Evolutionary conservation across 1,140 invertebrate genomes (phyloP).

Genomic region (Protaetia brevitarsis): DNA sequence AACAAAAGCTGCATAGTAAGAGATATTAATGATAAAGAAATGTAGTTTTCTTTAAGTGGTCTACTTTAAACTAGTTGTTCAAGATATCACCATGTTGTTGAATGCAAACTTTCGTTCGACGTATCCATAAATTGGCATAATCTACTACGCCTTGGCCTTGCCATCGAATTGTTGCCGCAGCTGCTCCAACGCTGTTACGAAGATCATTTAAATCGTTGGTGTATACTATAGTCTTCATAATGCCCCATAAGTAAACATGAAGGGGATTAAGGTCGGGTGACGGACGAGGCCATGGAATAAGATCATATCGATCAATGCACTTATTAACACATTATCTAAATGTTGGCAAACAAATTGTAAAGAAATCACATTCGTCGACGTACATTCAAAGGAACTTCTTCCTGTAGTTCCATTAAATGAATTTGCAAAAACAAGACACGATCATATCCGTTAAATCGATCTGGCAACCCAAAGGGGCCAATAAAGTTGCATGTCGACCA

Average conservation of each 20-base stretch:
- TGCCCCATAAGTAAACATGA: neutral
- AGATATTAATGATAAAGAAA: too few species aligned
- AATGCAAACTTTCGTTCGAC: neutral
- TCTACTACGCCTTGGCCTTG: too few species aligned
- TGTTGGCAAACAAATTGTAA: neutral
- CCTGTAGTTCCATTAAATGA: neutral
- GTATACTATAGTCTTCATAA: neutral
- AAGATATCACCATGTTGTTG: neutral
- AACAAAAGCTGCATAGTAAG: too few species aligned
- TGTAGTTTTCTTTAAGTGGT: neutral
- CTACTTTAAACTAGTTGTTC: neutral
- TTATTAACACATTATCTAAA: neutral
- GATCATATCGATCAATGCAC: neutral
- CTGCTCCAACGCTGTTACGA: neutral
- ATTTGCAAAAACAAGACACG: neutral
- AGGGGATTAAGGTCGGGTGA: neutral
- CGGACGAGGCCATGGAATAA: neutral
- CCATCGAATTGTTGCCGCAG: too few species aligned
- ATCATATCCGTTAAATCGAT: too few species aligned
- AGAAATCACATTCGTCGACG: neutral
- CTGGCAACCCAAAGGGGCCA: too few species aligned
- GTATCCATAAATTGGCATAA: neutral
- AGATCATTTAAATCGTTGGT: neutral
- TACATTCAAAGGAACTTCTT: neutral
- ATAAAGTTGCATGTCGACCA: too few species aligned